These are phyloP conservation scores for Callospermophilus lateralis DNA, from an alignment of 2,113 vertebrate species.

Conservation along the genomic window DNA sequence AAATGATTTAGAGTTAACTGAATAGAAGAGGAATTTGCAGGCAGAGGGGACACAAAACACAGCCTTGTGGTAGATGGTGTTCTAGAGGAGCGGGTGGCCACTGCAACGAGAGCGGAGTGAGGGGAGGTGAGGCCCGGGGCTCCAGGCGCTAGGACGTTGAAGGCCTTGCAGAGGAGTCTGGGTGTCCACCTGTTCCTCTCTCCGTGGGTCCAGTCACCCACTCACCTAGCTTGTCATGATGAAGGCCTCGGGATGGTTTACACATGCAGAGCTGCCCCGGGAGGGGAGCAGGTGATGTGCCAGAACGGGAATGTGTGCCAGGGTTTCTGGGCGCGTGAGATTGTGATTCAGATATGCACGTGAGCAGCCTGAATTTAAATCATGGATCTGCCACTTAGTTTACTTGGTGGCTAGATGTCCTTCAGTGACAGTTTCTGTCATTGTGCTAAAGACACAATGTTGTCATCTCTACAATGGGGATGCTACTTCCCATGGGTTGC, in stretches of 20 bases:
- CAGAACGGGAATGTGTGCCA: background rate
- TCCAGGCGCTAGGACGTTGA: background rate
- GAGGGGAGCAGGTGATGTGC: background rate
- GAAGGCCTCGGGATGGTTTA: background rate
- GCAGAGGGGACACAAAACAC: background rate
- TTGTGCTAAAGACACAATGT: background rate
- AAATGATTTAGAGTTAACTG: background rate
- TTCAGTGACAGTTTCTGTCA: background rate
- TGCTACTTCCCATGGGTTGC: background rate
- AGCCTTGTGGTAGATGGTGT: background rate
- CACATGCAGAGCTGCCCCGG: too few species aligned
- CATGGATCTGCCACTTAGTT: background rate
- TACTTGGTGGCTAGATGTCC: background rate
- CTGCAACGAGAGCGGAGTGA: too few species aligned
- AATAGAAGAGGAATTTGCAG: background rate
- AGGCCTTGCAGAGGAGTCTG: background rate
- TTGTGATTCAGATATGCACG: background rate
- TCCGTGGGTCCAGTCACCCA: background rate
- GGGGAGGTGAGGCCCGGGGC: background rate
- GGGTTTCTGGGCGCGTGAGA: background rate
- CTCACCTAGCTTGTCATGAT: rapidly evolving
- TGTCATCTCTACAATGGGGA: background rate
- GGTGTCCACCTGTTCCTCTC: background rate
- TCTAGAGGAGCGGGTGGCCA: background rate
- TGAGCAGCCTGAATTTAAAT: background rate